Conservation (phyloP, 2,113 vertebrate genomes). For the Butorides virescens region DNA sequence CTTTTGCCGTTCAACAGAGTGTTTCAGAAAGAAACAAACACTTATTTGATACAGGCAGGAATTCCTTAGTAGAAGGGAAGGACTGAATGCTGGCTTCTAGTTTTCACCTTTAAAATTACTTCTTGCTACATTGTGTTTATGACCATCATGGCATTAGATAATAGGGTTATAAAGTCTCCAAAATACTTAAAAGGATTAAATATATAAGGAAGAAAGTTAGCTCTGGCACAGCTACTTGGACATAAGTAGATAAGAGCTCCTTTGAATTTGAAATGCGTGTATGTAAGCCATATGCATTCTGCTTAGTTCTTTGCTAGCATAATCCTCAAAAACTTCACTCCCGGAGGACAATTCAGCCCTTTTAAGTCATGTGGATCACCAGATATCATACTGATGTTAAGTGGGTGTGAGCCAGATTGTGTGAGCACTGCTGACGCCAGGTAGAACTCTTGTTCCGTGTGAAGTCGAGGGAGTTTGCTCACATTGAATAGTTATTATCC, state of each 20-base stretch:
- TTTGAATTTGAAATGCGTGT: not conserved
- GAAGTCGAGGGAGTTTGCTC: not conserved
- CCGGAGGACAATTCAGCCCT: not conserved
- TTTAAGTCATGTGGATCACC: not conserved
- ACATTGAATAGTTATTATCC: not conserved
- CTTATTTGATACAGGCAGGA: not conserved
- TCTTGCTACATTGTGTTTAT: not conserved
- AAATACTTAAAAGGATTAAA: slow-evolving; percentile 21
- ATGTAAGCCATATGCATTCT: not conserved
- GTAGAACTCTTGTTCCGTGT: not conserved
- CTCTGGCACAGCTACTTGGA: not conserved
- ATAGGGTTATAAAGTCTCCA: not conserved
- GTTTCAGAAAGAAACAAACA: not conserved
- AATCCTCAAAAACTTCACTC: not conserved
- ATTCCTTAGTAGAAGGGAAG: not conserved
- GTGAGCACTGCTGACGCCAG: not conserved
- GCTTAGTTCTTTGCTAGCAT: not conserved
- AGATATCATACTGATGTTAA: not conserved
- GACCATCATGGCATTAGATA: not conserved
- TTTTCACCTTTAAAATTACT: not conserved
- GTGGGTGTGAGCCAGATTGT: not conserved
- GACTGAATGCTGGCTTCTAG: not conserved
- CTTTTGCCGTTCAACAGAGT: not conserved
- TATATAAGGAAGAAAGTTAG: slow-evolving; percentile 13
- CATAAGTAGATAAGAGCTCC: slow-evolving; percentile 5